phyloP scores from a whole-genome alignment of 2,797 vertebrate species.

The Cirrhinus mrigala region DNA sequence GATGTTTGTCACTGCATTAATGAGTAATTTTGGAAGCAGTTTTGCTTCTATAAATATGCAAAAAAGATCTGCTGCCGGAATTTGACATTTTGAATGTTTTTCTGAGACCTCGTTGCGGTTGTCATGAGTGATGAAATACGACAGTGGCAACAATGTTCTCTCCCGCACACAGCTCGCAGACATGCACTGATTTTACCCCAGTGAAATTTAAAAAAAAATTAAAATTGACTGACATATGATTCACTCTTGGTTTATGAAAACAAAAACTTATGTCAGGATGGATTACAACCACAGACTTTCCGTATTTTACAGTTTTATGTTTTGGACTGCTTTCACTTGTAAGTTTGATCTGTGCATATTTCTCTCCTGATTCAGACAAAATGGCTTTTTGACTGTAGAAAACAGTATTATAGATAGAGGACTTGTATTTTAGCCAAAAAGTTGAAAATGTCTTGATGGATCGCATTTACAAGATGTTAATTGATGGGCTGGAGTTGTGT shows the following conservation, averaged over 20 bases:
- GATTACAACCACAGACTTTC: neutral
- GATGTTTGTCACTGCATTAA: neutral
- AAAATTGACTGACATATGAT: neutral
- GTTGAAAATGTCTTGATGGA: neutral
- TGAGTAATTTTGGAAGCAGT: neutral
- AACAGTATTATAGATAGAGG: neutral
- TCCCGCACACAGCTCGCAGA: neutral
- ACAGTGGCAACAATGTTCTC: neutral
- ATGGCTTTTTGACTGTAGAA: neutral
- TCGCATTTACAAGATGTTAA: neutral
- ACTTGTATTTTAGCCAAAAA: neutral
- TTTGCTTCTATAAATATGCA: conserved; percentile 2
- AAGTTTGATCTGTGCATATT: neutral
- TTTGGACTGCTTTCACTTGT: neutral
- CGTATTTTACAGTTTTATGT: neutral
- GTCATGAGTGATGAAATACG: neutral
- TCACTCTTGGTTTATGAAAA: neutral
- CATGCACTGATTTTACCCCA: neutral
- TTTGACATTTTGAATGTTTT: conserved; percentile 21
- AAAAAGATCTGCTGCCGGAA: neutral
- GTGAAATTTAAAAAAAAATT: neutral
- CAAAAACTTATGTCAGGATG: neutral
- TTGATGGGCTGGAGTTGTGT: neutral
- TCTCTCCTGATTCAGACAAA: neutral
- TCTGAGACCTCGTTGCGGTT: neutral